Base-by-base conservation (phyloP, 2,113 vertebrate species). In the Oncorhynchus keta region DNA sequence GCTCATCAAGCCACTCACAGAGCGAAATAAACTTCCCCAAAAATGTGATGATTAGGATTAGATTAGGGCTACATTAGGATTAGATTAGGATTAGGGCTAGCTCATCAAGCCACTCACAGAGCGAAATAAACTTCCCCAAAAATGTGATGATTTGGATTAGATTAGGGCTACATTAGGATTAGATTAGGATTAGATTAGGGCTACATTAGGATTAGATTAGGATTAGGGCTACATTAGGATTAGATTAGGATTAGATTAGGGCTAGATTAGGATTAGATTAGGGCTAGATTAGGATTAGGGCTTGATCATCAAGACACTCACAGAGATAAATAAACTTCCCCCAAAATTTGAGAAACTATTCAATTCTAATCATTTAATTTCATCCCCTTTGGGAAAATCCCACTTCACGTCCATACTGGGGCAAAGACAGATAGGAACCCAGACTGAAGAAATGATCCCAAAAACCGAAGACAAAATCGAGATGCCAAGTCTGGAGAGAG, bases 131-230 rank as follows among this genome's bases (percentile, higher is more conserved):
- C 1, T 26, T 26, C 26, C 26, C 26, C 26, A 2, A 26, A 2
- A 26, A 26, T 26, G 1, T 26, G 26, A 26, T 1, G 26, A 26
- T 26, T 26, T 2, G 26, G 28, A 30, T 30, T 30, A 30, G 28
- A 30, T 30, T 30, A 30, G 28, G 28, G 28, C 28, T 30, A 28
- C 2, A 28, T 28, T 28, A 28, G 3, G 48, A n/a, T n/a, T n/a
- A 28, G 28, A 28, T 28, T 28, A 28, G 2, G 26, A 84, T 76
- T 77, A 76, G 30, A 5, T 32, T 5, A 65, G 76, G 75, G 84
- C 80, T 77, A 76, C 14, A 55, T 55, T 55, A 51, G 14, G 13
- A 3, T 8, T 51, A 14, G n/a, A n/a, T 28, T 28, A 28, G 28
- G 28, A 28, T 28, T 28, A 28, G 26, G 75, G 84, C 80, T 77